phyloP scores from a whole-genome alignment of 1,140 invertebrate genomes.

The Drosophila ogumai region DNA sequence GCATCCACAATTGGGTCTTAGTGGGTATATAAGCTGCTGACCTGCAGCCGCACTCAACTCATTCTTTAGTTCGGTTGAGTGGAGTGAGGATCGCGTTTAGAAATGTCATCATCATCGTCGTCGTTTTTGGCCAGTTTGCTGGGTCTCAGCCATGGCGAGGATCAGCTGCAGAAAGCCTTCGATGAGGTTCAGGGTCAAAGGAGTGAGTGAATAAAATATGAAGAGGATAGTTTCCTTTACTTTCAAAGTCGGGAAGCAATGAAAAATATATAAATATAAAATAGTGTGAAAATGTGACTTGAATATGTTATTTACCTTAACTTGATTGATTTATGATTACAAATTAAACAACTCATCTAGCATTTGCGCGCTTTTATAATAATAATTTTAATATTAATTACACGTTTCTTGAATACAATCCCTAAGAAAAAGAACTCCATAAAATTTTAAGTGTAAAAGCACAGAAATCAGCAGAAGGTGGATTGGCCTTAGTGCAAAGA shows the following conservation, averaged over 20 bases:
- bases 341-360: neutral
- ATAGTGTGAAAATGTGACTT: neutral
- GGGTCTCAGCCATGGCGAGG: conserved; percentile 44
- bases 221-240: neutral
- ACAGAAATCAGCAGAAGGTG: too few relatives aligned
- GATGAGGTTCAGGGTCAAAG: neutral
- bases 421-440: too few relatives aligned
- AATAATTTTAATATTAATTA: too few relatives aligned
- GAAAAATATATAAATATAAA: neutral
- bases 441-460: too few relatives aligned
- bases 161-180: conserved; percentile 16
- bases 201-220: conserved; percentile 11
- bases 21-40: conserved; percentile 26
- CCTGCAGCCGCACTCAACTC: conserved; percentile 26
- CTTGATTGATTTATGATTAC: neutral
- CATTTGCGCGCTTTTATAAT: too few relatives aligned
- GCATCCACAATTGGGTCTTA: conserved; percentile 12
- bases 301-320: neutral
- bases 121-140: conserved; percentile 53
- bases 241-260: too few relatives aligned
- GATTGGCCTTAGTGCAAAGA: too few relatives aligned
- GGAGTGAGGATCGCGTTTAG: conserved; percentile 1
- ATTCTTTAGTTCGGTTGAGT: conserved; percentile 2
- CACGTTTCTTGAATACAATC: too few relatives aligned
- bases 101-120: conserved; percentile 43